These are phyloP conservation scores for Vanacampus margaritifer DNA, from an alignment of 2,113 vertebrate species.

Conservation along the genomic window DNA sequence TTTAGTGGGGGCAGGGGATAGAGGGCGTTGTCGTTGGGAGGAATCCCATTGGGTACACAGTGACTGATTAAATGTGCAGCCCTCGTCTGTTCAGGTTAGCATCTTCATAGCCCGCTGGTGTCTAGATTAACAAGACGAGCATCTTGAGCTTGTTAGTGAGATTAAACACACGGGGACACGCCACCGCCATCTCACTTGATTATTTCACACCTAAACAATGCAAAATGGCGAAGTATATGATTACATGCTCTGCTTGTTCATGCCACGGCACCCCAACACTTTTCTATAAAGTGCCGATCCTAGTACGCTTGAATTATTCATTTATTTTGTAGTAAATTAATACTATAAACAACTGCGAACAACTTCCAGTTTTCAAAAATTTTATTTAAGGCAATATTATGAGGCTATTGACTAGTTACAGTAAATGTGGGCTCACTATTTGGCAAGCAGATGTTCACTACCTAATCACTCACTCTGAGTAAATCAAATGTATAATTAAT, in stretches of 20 bases:
- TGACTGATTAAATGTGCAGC: slow-evolving; percentile 50
- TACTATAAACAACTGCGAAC: not conserved
- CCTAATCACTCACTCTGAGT: not conserved
- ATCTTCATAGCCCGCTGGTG: slow-evolving; percentile 23
- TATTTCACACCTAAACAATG: not conserved
- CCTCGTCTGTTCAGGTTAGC: slow-evolving; percentile 34
- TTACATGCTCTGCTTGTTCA: not conserved
- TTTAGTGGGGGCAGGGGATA: not conserved
- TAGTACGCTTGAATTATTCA: too few relatives aligned
- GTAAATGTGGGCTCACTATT: not conserved
- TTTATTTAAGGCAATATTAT: not conserved
- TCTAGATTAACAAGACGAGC: slow-evolving; percentile 29
- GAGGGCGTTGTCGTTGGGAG: slow-evolving; percentile 16
- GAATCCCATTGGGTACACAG: slow-evolving; percentile 20
- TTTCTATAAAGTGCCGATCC: too few relatives aligned
- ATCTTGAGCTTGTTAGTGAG: slow-evolving; percentile 20
- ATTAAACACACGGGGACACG: slow-evolving; percentile 19
- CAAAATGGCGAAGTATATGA: not conserved
- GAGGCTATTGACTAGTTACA: not conserved
- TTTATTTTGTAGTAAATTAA: too few relatives aligned
- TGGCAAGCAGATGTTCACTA: not conserved
- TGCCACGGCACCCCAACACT: not conserved
- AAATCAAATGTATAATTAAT: too few relatives aligned
- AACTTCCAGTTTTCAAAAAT: not conserved
- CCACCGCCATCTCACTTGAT: slow-evolving; percentile 2